Percentiles rank a stretch among this genome's conserved stretches.
These are phyloP conservation scores for Aptenodytes forsteri DNA, from an alignment of 2,113 vertebrate species.

Conservation along the genomic window DNA sequence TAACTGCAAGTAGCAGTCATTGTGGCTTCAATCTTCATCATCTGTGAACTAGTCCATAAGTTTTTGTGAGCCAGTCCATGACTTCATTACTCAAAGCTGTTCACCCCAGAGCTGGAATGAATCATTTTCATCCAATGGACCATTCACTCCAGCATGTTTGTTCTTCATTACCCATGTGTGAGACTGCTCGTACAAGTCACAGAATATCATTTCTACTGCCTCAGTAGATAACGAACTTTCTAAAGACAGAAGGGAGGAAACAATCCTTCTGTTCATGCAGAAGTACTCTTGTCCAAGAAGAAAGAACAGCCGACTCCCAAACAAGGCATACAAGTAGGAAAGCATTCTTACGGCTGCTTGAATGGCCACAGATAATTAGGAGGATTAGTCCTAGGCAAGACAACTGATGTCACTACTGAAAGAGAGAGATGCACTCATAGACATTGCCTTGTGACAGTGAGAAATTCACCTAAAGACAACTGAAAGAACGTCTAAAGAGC, in stretches of 20 bases:
- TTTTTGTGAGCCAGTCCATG: background rate
- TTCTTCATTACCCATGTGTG: background rate
- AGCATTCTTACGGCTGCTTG: background rate
- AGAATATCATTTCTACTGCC: background rate
- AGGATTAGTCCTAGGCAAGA: background rate
- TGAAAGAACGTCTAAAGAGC: background rate
- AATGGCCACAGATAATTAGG: background rate
- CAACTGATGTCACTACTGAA: background rate
- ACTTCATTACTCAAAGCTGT: background rate
- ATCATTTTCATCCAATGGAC: background rate
- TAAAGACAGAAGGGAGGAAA: background rate
- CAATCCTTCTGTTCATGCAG: background rate
- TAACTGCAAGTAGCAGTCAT: background rate
- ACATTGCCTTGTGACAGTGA: background rate
- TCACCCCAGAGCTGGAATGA: background rate
- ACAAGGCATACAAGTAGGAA: background rate
- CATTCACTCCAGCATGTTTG: background rate
- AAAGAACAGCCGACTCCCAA: background rate
- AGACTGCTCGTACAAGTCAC: background rate
- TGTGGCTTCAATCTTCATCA: background rate
- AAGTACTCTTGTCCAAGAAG: background rate
- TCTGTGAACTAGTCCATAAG: background rate
- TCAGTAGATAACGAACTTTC: background rate
- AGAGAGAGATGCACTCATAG: background rate
- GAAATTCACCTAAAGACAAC: background rate